Evolutionary conservation across 2,888 invertebrate species (phyloP), one percentile per base, ranked within the genome.

Genomic region (Antheraea assamensis): DNA sequence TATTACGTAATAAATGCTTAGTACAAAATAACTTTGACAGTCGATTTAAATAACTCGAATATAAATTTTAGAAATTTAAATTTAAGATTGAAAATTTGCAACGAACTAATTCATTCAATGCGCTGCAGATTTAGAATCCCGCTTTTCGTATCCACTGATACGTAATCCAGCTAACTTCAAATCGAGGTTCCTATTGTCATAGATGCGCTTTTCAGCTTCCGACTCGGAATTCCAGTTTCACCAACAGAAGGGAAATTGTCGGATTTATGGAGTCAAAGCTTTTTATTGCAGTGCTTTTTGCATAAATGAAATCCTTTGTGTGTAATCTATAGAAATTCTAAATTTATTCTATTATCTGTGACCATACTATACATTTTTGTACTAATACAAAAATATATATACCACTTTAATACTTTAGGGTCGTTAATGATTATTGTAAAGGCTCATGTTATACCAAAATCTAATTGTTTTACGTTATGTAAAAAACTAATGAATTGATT

Each of bases 211-310:
- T 73, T 73, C 70, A 70, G 35, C 73, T 42, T 68, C 35, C 68
- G n/a, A 68, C 13, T 68, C 68, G n/a, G 35, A 35, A 35, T 35
- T 35, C 74, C 77, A 66, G 79, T 79, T 78, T 79, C 76, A 77
- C 78, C 76, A 81, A 79, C 82, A 78, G 79, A 81, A 64, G 82
- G 80, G 82, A 80, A 81, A 81, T 80, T 82, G 78, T 82, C 81
- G 76, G 79, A 76, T 80, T 68, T 71, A 71, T n/a, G 73, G n/a
- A 72, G 35, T 55, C 47, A 71, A 66, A 71, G 77, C 80, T 72
- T 64, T 68, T 73, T 64, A 64, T 64, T 64, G 61, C 27, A 64
- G 15, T 64, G 61, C 30, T 30, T 30, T 64, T 64, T 30, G 61
- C 17, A 64, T 64, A 21, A 19, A 64, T 64, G 27, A 30, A 30